A percentile compares a stretch with the other conserved stretches of the same genome.
These are phyloP conservation scores for Macrochelys suwanniensis DNA, from an alignment of 2,797 vertebrate species.

Conservation along the genomic window DNA sequence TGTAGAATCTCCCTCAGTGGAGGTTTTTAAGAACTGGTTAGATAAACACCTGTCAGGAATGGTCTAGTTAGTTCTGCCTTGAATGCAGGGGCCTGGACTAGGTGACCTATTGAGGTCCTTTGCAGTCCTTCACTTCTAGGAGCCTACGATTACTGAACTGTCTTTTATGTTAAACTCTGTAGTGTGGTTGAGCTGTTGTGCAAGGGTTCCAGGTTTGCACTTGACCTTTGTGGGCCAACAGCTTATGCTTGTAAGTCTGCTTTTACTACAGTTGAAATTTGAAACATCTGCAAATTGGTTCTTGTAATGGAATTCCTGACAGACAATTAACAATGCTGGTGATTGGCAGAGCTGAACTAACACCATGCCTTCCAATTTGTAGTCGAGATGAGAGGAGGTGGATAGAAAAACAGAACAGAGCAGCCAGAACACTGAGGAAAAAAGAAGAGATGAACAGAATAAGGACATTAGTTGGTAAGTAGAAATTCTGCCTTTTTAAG, in stretches of 20 bases:
- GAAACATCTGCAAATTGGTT: neutral
- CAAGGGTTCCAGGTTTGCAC: neutral
- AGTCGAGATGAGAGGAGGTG: slow-evolving; percentile 98
- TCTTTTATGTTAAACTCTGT: neutral
- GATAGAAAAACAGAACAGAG: slow-evolving; percentile 99
- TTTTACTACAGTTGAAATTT: neutral
- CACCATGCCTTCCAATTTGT: slow-evolving; percentile 19
- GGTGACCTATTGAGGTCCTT: neutral
- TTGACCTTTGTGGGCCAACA: neutral
- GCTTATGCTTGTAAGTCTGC: neutral
- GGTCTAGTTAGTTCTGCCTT: neutral
- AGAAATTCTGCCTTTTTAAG: neutral
- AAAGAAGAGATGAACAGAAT: slow-evolving; percentile 99
- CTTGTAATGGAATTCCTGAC: slow-evolving; percentile 6
- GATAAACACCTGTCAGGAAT: neutral
- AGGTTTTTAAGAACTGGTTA: neutral
- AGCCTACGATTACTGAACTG: neutral
- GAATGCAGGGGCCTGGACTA: neutral
- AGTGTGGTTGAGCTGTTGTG: neutral
- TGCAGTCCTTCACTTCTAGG: neutral
- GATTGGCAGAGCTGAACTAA: neutral
- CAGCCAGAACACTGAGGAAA: slow-evolving; percentile 93
- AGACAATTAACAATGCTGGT: neutral
- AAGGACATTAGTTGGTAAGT: slow-evolving; percentile 94
- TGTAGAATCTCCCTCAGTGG: neutral